These are phyloP conservation scores for Phaethornis superciliosus DNA, from an alignment of 2,113 vertebrate genomes.

Conservation along the genomic window DNA sequence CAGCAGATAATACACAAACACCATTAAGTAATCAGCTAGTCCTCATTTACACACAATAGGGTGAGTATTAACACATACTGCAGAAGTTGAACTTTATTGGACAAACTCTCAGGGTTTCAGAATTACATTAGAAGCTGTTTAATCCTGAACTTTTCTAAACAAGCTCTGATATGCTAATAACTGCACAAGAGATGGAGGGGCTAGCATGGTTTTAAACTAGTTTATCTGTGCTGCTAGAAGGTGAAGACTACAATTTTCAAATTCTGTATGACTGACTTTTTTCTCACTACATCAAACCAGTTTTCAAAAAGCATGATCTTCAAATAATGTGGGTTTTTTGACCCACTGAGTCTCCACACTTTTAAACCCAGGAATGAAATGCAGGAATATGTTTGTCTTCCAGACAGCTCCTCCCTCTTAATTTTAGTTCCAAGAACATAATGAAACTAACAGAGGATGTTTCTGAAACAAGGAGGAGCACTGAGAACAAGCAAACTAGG, in stretches of 20 bases:
- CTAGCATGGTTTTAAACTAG: not conserved
- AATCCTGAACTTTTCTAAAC: not conserved
- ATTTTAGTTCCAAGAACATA: slow-evolving; percentile 63
- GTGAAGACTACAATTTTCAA: not conserved
- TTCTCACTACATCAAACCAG: not conserved
- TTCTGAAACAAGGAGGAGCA: slow-evolving; percentile 64
- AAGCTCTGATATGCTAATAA: not conserved
- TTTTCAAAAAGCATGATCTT: not conserved
- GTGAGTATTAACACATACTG: not conserved
- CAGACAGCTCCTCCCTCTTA: slow-evolving; percentile 64
- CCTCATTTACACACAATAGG: slow-evolving; percentile 37
- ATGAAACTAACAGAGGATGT: slow-evolving; percentile 68
- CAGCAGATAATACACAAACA: slow-evolving; percentile 18
- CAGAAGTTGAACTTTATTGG: not conserved
- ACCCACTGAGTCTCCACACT: not conserved
- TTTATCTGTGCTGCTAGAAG: not conserved
- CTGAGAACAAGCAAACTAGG: slow-evolving; percentile 58
- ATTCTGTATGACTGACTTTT: not conserved
- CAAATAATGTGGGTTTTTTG: not conserved
- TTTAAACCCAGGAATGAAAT: not conserved
- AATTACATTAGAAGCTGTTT: not conserved
- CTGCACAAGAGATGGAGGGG: not conserved
- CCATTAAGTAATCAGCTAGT: slow-evolving; percentile 26
- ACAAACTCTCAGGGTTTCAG: not conserved
- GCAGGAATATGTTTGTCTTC: slow-evolving; percentile 17